These are phyloP conservation scores for Saccostrea echinata DNA, from an alignment of 1,140 invertebrate species.

Conservation along the genomic window DNA sequence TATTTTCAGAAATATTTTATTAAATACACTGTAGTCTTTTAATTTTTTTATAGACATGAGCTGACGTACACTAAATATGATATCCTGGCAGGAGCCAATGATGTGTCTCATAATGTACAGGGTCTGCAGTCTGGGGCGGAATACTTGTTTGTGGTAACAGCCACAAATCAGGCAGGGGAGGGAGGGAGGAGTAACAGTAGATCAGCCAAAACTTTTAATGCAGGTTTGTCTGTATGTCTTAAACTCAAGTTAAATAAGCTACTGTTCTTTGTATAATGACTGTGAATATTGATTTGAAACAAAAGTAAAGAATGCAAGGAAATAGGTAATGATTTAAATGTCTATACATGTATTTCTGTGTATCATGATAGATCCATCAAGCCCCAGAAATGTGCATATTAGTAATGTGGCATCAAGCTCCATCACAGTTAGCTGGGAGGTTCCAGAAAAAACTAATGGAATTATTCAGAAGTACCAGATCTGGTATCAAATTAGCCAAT, in stretches of 20 bases:
- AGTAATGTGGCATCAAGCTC: slow-evolving; percentile 39
- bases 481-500: slow-evolving; percentile 52
- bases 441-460: slow-evolving; percentile 63
- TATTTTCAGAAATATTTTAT: no score
- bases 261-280: no score
- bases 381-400: slow-evolving; percentile 57
- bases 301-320: no score
- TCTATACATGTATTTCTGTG: background rate
- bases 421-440: slow-evolving; percentile 63
- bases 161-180: slow-evolving; percentile 62
- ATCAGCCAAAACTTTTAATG: slow-evolving; percentile 64
- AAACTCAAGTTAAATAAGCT: no score
- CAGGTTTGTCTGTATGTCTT: slow-evolving; percentile 56
- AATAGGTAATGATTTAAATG: background rate
- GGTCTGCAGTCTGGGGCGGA: slow-evolving; percentile 58
- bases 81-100: background rate
- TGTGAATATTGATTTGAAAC: background rate
- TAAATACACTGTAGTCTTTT: background rate
- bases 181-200: slow-evolving; percentile 62
- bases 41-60: background rate
- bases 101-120: slow-evolving; percentile 47
- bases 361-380: slow-evolving; percentile 59
- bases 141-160: slow-evolving; percentile 66
- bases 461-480: slow-evolving; percentile 67
- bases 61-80: slow-evolving; percentile 3